Percentiles rank a stretch among this genome's conserved stretches.
These are phyloP conservation scores for Maconellicoccus hirsutus DNA, from an alignment of 1,140 invertebrate species.

Conservation along the genomic window DNA sequence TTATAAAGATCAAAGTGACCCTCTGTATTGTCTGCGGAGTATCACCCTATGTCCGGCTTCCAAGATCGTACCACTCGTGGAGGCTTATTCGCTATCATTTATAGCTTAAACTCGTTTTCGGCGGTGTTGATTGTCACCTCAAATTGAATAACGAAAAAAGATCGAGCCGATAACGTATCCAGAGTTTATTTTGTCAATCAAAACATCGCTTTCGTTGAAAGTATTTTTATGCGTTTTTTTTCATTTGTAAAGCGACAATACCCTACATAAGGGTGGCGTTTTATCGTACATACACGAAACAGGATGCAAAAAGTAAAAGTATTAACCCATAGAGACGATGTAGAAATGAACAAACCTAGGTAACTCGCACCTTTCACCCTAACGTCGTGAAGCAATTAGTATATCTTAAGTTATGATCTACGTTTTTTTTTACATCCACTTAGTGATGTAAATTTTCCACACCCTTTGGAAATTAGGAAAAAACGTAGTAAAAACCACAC, in stretches of 20 bases:
- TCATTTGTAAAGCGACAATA: too few species aligned
- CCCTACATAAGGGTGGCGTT: too few species aligned
- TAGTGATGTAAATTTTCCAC: neutral
- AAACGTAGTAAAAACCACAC: neutral
- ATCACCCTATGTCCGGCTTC: neutral
- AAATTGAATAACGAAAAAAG: slow-evolving; percentile 19
- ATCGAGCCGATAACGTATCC: neutral
- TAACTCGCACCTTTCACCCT: neutral
- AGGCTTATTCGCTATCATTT: neutral
- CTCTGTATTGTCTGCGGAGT: neutral
- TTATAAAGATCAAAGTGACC: slow-evolving; percentile 20
- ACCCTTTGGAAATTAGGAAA: neutral
- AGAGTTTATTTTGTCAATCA: slow-evolving; percentile 16
- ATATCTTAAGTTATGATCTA: neutral
- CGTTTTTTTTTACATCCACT: neutral
- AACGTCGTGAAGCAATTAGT: neutral
- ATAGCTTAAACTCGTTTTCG: neutral
- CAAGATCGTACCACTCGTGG: neutral
- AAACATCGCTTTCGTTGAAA: neutral
- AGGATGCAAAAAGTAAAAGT: neutral
- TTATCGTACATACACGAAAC: too few species aligned
- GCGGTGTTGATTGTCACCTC: slow-evolving; percentile 19
- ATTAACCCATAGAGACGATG: neutral
- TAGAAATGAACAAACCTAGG: neutral
- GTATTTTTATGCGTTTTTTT: too few species aligned